These are phyloP conservation scores for Clunio marinus DNA, from an alignment of 2,888 invertebrate genomes.

Conservation along the genomic window DNA sequence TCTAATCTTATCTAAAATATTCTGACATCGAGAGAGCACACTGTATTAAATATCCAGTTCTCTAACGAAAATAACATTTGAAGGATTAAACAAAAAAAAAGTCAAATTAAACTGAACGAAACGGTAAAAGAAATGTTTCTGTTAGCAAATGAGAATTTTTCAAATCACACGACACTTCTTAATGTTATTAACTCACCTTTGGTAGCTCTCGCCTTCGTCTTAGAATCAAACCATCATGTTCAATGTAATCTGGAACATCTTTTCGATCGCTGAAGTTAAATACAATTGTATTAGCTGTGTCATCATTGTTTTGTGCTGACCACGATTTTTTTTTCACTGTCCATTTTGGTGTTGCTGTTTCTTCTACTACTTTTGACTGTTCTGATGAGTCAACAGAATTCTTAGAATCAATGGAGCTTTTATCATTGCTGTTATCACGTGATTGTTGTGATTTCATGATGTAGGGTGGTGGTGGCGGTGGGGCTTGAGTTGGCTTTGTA, in stretches of 20 bases:
- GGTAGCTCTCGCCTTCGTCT: slow-evolving; percentile 63
- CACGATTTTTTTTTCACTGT: slow-evolving; percentile 46
- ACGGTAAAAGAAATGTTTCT: too few species aligned
- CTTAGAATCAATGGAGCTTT: neutral
- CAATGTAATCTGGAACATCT: slow-evolving; percentile 86
- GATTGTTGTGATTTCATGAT: neutral
- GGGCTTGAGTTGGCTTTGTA: slow-evolving; percentile 22
- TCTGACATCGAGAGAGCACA: too few species aligned
- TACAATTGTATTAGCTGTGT: slow-evolving; percentile 69
- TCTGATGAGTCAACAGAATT: slow-evolving; percentile 4
- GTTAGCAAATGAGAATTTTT: neutral
- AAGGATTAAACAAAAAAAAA: too few species aligned
- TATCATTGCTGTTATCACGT: slow-evolving; percentile 21
- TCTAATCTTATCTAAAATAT: too few species aligned
- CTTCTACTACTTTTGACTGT: slow-evolving; percentile 30
- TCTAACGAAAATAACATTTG: too few species aligned
- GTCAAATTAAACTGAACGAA: too few species aligned
- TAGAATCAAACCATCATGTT: slow-evolving; percentile 77
- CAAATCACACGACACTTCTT: neutral
- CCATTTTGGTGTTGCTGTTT: slow-evolving; percentile 43
- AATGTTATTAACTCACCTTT: slow-evolving; percentile 59
- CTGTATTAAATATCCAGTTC: too few species aligned
- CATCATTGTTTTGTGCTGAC: slow-evolving; percentile 43
- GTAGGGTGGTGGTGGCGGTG: slow-evolving; percentile 20
- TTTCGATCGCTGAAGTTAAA: slow-evolving; percentile 83